A percentile compares a stretch with the other conserved stretches of the same genome.
Evolutionary conservation across 2,797 vertebrate genomes (phyloP).

Genomic region (Sebastes iracundus): DNA sequence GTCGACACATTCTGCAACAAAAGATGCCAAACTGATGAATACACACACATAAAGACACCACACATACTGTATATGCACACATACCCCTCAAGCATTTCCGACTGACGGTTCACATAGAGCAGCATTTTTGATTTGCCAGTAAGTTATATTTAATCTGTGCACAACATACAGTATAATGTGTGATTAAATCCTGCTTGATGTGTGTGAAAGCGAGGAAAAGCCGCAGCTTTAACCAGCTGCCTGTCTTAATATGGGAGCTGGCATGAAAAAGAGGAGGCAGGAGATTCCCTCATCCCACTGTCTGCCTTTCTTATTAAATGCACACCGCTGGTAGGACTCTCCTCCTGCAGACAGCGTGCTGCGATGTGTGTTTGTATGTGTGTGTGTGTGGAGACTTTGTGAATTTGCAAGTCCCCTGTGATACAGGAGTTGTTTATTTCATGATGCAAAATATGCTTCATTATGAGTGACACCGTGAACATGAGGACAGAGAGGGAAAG

Average conservation of each 20-base stretch:
- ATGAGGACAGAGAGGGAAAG: slow-evolving; percentile 14
- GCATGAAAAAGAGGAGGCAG: slow-evolving; percentile 35
- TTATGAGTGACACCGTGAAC: slow-evolving; percentile 49
- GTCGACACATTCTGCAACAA: background rate
- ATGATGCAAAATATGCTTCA: slow-evolving; percentile 33
- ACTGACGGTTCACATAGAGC: slow-evolving; percentile 11
- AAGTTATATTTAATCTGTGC: slow-evolving; percentile 36
- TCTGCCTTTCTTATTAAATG: slow-evolving; percentile 54
- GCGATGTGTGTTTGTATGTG: background rate
- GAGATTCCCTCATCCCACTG: slow-evolving; percentile 47
- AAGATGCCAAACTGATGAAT: background rate
- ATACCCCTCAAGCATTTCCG: background rate
- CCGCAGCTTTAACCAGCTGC: slow-evolving; percentile 49
- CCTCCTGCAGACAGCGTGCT: slow-evolving; percentile 16
- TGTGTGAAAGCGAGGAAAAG: slow-evolving; percentile 25
- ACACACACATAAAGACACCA: background rate
- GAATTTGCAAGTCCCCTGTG: slow-evolving; percentile 24
- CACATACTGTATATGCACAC: background rate
- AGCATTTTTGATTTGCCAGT: slow-evolving; percentile 23
- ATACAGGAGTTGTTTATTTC: slow-evolving; percentile 31
- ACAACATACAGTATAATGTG: slow-evolving; percentile 26
- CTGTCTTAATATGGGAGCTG: slow-evolving; percentile 41
- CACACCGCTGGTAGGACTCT: slow-evolving; percentile 22
- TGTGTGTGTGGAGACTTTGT: slow-evolving; percentile 2
- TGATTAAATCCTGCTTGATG: slow-evolving; percentile 41